phyloP scores from a whole-genome alignment of 1,140 invertebrate genomes.

The Bombus terrestris region DNA sequence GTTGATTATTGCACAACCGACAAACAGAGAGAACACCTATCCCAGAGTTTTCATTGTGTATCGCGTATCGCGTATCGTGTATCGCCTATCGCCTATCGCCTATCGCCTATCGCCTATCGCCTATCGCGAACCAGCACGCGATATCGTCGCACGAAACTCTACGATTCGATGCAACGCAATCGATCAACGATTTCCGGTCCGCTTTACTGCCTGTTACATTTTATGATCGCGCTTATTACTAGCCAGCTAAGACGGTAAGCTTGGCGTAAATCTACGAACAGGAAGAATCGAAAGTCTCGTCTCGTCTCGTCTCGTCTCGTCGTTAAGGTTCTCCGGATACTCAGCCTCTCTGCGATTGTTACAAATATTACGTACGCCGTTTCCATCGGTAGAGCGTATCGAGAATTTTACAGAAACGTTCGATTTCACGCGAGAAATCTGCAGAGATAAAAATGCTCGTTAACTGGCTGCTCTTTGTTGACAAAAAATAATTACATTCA shows the following conservation, averaged over 20 bases:
- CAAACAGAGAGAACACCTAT: background rate
- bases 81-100: too few species aligned
- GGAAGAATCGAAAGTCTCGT: background rate
- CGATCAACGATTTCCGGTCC: background rate
- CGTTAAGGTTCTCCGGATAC: background rate
- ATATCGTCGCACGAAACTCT: background rate
- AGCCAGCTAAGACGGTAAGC: too few species aligned
- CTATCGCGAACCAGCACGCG: too few species aligned
- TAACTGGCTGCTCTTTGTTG: background rate
- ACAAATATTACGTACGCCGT: background rate
- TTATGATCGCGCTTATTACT: background rate
- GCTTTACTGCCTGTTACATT: background rate
- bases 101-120: too few species aligned
- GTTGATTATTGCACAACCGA: background rate
- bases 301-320: too few species aligned
- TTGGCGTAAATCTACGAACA: background rate
- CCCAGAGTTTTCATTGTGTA: background rate
- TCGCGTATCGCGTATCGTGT: background rate
- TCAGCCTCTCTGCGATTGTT: background rate
- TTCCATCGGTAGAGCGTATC: background rate
- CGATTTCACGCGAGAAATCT: background rate
- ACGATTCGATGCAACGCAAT: background rate
- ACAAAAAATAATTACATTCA: too few species aligned
- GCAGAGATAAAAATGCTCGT: background rate
- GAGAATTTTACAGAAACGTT: background rate